Conservation (phyloP, 2,888 invertebrate genomes). For the Thymelicus acteon region DNA sequence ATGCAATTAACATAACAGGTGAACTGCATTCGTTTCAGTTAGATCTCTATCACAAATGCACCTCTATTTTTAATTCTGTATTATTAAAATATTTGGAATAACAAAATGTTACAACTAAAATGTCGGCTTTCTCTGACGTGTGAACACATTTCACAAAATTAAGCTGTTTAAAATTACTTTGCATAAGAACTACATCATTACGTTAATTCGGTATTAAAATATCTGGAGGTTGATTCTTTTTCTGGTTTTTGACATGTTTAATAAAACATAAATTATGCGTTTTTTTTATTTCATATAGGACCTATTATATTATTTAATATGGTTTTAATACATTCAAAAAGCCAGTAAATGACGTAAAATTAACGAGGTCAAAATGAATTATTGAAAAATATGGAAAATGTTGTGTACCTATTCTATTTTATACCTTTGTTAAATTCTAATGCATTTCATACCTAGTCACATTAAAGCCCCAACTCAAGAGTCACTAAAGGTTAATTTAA, state of each 20-base stretch:
- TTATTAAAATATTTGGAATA: no score
- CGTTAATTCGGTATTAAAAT: background rate
- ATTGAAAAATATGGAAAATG: no score
- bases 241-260: conserved; percentile 9
- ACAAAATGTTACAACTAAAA: no score
- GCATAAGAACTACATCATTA: conserved; percentile 17
- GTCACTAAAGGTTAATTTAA: no score
- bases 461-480: no score
- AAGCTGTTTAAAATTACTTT: conserved; percentile 20
- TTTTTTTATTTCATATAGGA: background rate
- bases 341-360: background rate
- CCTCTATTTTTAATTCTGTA: no score
- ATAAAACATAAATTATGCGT: conserved; percentile 7
- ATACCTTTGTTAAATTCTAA: no score
- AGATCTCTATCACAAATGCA: no score
- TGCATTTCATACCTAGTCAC: no score
- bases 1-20: background rate
- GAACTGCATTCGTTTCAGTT: background rate
- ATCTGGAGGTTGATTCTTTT: background rate
- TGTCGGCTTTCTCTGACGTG: no score
- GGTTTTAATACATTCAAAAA: background rate
- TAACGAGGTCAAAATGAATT: no score
- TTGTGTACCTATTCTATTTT: no score
- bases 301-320: background rate
- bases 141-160: conserved; percentile 1